phyloP scores from a whole-genome alignment of 2,113 vertebrate genomes.

The Holacanthus passer region DNA sequence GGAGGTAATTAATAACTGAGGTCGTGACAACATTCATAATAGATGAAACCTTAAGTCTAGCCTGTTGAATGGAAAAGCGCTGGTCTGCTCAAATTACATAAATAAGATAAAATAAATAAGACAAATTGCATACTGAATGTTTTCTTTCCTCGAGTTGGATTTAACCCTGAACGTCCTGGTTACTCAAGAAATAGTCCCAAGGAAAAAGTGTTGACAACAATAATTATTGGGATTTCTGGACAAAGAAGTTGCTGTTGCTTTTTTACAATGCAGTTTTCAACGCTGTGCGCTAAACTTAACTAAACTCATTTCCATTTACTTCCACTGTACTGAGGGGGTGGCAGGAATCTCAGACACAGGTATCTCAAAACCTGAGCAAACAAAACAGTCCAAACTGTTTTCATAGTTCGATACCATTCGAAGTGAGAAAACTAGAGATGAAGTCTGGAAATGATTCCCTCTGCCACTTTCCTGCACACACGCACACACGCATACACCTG shows the following conservation, averaged over 20 bases:
- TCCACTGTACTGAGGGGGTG: not conserved
- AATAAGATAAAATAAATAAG: no score
- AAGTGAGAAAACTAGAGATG: not conserved
- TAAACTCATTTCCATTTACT: not conserved
- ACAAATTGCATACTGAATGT: not conserved
- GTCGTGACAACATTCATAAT: slow-evolving; percentile 9
- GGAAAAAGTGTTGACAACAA: not conserved
- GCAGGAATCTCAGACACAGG: not conserved
- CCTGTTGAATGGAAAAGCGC: not conserved
- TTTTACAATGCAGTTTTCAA: not conserved
- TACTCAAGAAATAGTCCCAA: not conserved
- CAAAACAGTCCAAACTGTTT: not conserved
- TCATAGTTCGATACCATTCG: not conserved
- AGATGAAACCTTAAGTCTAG: not conserved
- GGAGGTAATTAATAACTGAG: not conserved
- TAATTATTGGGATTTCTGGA: not conserved
- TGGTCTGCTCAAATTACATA: not conserved
- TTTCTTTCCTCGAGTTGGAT: not conserved
- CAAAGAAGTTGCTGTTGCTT: no score
- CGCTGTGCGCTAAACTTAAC: no score
- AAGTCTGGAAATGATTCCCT: no score
- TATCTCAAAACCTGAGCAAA: not conserved
- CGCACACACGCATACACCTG: not conserved
- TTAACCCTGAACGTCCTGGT: not conserved
- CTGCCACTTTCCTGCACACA: not conserved